These are phyloP conservation scores for Rousettus madagascariensis DNA, from an alignment of 2,797 vertebrate genomes.

Conservation along the genomic window DNA sequence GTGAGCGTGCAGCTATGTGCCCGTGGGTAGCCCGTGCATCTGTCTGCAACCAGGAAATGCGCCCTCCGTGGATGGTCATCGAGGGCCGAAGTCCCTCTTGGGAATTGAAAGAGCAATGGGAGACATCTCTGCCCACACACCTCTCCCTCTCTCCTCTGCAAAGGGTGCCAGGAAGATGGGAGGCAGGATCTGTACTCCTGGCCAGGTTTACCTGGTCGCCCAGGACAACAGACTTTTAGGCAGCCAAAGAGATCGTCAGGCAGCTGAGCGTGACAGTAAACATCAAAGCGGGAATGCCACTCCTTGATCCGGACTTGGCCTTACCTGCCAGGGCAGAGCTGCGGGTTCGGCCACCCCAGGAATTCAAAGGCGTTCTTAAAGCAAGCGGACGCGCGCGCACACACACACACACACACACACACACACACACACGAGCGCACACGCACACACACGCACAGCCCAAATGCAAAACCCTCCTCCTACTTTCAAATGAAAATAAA, in stretches of 20 bases:
- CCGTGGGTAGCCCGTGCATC: rapidly evolving
- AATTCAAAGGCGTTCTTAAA: constrained; percentile 86
- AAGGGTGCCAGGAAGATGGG: constrained; percentile 59
- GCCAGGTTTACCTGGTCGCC: constrained; percentile 87
- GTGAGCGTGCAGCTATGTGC: rapidly evolving
- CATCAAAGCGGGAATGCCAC: constrained; percentile 90
- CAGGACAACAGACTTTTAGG: constrained; percentile 86
- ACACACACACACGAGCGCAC: too few relatives aligned
- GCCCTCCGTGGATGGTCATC: background rate
- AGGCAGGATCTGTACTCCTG: constrained; percentile 71
- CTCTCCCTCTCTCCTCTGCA: constrained; percentile 17
- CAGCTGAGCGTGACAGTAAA: constrained; percentile 87
- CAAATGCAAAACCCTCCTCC: constrained; percentile 67
- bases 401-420: too few relatives aligned
- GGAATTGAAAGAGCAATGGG: background rate
- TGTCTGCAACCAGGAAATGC: background rate
- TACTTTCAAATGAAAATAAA: constrained; percentile 85
- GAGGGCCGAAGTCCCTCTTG: background rate
- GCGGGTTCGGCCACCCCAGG: constrained; percentile 86
- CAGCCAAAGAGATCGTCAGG: constrained; percentile 88
- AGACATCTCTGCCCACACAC: background rate
- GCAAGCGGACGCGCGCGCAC: background rate
- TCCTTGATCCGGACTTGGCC: constrained; percentile 88
- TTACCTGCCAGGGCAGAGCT: constrained; percentile 87
- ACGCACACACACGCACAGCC: background rate